phyloP scores from a whole-genome alignment of 2,113 vertebrate species.

The Xenopus borealis region DNA sequence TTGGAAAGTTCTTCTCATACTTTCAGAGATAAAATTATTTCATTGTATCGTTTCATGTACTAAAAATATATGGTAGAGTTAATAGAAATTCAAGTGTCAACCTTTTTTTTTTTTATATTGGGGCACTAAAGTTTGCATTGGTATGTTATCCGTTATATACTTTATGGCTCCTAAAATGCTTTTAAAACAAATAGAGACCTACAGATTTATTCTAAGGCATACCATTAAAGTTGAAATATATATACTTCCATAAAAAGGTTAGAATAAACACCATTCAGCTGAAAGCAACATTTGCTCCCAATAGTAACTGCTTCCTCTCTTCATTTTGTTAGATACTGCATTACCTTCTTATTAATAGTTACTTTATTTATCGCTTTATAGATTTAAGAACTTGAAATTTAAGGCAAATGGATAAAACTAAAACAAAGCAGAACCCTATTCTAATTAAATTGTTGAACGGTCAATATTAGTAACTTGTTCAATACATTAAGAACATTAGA shows the following conservation, averaged over 20 bases:
- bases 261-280: slow-evolving; percentile 43
- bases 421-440: too few relatives aligned
- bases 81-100: slow-evolving; percentile 46
- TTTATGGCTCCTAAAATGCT: slow-evolving; percentile 45
- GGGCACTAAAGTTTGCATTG: slow-evolving; percentile 43
- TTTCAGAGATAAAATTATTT: slow-evolving; percentile 23
- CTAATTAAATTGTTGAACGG: too few relatives aligned
- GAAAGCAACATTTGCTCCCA: slow-evolving; percentile 34
- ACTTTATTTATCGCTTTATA: slow-evolving; percentile 11
- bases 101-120: slow-evolving; percentile 40
- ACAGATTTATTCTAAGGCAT: slow-evolving; percentile 42
- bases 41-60: slow-evolving; percentile 7
- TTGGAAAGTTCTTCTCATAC: too few relatives aligned
- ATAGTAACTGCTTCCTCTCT: background rate
- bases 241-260: slow-evolving; percentile 26
- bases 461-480: too few relatives aligned
- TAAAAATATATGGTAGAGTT: slow-evolving; percentile 44
- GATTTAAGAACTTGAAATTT: slow-evolving; percentile 9
- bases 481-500: too few relatives aligned
- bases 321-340: slow-evolving; percentile 31
- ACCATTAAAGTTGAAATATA: slow-evolving; percentile 41
- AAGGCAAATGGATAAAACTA: background rate
- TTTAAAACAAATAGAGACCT: slow-evolving; percentile 42
- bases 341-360: slow-evolving; percentile 8
- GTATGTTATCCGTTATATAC: slow-evolving; percentile 39